Percentiles rank a stretch among this genome's conserved stretches.
Evolutionary conservation across 2,888 invertebrate genomes (phyloP).

Genomic region (Caenorhabditis uteleia): DNA sequence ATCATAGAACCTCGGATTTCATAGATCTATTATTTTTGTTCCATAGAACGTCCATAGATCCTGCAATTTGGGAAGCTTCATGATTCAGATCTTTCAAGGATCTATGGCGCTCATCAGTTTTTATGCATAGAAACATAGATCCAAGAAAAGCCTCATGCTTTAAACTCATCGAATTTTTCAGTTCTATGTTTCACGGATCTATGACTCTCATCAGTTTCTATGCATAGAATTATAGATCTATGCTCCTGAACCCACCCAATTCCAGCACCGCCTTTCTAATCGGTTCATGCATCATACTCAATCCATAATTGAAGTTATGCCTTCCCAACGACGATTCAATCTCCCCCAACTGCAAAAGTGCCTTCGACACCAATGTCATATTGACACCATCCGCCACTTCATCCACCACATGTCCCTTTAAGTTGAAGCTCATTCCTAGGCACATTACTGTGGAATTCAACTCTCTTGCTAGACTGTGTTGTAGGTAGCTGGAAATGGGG

Average conservation of each 20-base stretch:
- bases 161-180: too few species aligned
- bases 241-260: slow-evolving; percentile 15
- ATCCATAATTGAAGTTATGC: slow-evolving; percentile 34
- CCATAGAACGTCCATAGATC: too few species aligned
- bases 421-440: slow-evolving; percentile 31
- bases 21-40: too few species aligned
- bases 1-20: too few species aligned
- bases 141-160: too few species aligned
- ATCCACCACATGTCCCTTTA: slow-evolving; percentile 32
- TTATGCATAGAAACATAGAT: too few species aligned
- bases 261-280: slow-evolving; percentile 26
- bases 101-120: too few species aligned
- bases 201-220: too few species aligned
- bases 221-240: too few species aligned
- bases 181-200: too few species aligned
- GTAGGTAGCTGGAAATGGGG: slow-evolving; percentile 31
- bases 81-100: too few species aligned
- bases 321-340: slow-evolving; percentile 31
- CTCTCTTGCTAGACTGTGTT: slow-evolving; percentile 39
- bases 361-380: slow-evolving; percentile 26
- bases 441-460: slow-evolving; percentile 40
- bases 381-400: slow-evolving; percentile 14
- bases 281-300: slow-evolving; percentile 38
- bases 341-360: slow-evolving; percentile 34
- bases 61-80: too few species aligned